phyloP scores from a whole-genome alignment of 1,140 invertebrate genomes.

The Elymnias hypermnestra region DNA sequence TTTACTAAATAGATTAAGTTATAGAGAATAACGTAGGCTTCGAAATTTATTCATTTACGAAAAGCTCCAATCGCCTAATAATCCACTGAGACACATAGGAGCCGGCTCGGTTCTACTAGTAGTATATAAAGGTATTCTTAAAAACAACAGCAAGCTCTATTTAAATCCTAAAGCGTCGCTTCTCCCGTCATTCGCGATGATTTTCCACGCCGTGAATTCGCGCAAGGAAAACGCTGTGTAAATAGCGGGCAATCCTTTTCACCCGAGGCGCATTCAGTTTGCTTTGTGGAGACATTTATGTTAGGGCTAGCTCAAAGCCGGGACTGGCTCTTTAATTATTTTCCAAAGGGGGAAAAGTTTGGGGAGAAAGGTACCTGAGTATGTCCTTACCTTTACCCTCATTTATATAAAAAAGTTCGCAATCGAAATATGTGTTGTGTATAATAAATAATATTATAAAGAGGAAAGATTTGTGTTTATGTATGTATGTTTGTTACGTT shows the following conservation, averaged over 20 bases:
- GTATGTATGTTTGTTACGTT: too few relatives aligned
- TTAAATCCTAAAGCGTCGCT: not conserved
- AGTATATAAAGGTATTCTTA: too few relatives aligned
- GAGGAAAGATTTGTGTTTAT: too few relatives aligned
- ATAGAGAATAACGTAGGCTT: too few relatives aligned
- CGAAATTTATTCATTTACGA: too few relatives aligned
- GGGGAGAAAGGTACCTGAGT: constrained; percentile 20
- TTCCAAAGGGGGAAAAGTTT: constrained; percentile 32
- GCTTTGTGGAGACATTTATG: constrained; percentile 52
- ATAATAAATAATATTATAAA: too few relatives aligned
- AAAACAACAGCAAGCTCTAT: too few relatives aligned
- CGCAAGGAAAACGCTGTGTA: constrained; percentile 32
- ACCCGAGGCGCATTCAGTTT: constrained; percentile 44
- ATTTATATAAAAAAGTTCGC: constrained; percentile 6
- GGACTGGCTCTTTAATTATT: constrained; percentile 54
- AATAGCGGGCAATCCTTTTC: constrained; percentile 50
- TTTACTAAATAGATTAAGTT: too few relatives aligned
- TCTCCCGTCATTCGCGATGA: constrained; percentile 13
- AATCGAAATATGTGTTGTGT: too few relatives aligned
- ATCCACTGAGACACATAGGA: too few relatives aligned
- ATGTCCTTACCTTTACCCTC: constrained; percentile 13
- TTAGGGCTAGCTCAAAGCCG: constrained; percentile 43
- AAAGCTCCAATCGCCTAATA: too few relatives aligned
- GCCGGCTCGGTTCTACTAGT: too few relatives aligned
- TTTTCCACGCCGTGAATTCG: constrained; percentile 20